phyloP scores from a whole-genome alignment of 2,888 invertebrate genomes.

The Drosophila eohydei region DNA sequence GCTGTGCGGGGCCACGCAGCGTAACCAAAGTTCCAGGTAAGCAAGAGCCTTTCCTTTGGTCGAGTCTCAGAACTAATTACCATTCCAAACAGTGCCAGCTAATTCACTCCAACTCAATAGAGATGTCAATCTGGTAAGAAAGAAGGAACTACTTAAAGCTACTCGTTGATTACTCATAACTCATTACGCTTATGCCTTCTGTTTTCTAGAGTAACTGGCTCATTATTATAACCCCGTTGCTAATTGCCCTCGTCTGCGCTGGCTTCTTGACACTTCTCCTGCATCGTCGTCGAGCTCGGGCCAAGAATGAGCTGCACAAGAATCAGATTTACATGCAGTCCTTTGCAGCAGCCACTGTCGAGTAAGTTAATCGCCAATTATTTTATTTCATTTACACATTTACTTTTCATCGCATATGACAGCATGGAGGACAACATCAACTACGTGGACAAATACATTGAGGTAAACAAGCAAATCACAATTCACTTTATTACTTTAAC shows the following conservation, averaged over 20 bases:
- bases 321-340: conserved; percentile 67
- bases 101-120: conserved; percentile 38
- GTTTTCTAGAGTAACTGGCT: conserved; percentile 55
- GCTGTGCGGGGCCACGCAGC: conserved; percentile 72
- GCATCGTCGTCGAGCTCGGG: conserved; percentile 48
- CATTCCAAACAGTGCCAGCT: conserved; percentile 48
- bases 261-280: conserved; percentile 42
- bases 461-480: conserved; percentile 82
- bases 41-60: neutral
- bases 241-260: conserved; percentile 47
- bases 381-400: neutral
- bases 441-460: conserved; percentile 87
- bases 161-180: neutral
- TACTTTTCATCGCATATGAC: conserved; percentile 42
- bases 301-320: conserved; percentile 55
- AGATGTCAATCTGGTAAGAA: conserved; percentile 48
- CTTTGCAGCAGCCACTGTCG: conserved; percentile 51
- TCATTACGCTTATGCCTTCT: neutral
- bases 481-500: neutral
- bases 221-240: conserved; percentile 57
- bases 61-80: neutral
- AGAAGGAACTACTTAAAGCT: neutral
- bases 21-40: conserved; percentile 72
- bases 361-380: conserved; percentile 48
- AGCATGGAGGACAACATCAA: conserved; percentile 87